Evolutionary conservation across 2,888 invertebrate species (phyloP), one percentile per base, ranked within the genome.

Genomic region (Achlya flavicornis): DNA sequence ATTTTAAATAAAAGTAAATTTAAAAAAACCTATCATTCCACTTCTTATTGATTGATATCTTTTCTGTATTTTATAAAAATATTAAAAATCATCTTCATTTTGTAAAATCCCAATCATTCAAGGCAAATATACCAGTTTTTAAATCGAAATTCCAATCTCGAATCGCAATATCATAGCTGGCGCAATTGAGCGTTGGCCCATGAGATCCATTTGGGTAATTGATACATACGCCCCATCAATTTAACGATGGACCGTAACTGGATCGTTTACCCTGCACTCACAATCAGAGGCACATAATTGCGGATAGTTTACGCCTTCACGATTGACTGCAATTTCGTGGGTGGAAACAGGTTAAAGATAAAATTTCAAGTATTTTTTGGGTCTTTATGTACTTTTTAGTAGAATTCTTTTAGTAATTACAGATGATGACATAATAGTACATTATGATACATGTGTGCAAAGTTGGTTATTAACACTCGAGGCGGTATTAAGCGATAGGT

Each of bases 161-260:
- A 70, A 67, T 72, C 59, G 67, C 70, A 69, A 77, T 72, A 66
- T 67, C 66, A 63, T 65, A 62, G 64, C 66, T 60, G 48, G 63
- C 41, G 69, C 60, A 63, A 65, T 65, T 70, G 10, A n/a, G 41
- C 43, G 60, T 41, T 60, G 66, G 70, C 83, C 79, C 82, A 75
- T 75, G 83, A 82, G 86, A 83, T 82, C 82, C 82, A 84, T 87
- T 85, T 82, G 75, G 73, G 81, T 87, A 89, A 89, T 88, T 89
- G 88, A 87, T 86, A 87, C 84, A 80, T 79, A 86, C 86, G 83
- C 84, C 85, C 82, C 77, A 79, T 78, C 84, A 75, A 80, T 87
- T 84, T 76, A 68, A 53, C 53, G 53, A 19, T 53, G 53, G 53
- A 53, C 53, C 53, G 53, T 53, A 53, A 71, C 79, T 76, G 68